These are phyloP conservation scores for Alitta virens DNA, from an alignment of 2,888 invertebrate species.

Conservation along the genomic window DNA sequence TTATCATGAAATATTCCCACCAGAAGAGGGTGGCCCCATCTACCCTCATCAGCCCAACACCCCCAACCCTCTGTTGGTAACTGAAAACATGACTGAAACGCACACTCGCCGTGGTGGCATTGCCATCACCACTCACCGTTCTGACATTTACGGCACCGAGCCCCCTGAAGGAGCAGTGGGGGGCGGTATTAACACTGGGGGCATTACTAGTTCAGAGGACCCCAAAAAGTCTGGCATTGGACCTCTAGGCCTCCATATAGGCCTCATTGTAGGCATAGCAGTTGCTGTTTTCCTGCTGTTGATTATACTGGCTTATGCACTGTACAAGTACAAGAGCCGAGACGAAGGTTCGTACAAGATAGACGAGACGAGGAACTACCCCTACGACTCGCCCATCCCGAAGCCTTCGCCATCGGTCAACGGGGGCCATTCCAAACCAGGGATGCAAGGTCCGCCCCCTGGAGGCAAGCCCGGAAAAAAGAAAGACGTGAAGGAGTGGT, in stretches of 20 bases:
- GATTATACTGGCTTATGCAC: conserved; percentile 77
- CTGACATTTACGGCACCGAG: background rate
- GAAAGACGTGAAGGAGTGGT: conserved; percentile 29
- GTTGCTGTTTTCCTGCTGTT: conserved; percentile 83
- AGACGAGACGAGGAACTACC: conserved; percentile 76
- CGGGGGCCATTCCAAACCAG: conserved; percentile 30
- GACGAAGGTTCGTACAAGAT: conserved; percentile 91
- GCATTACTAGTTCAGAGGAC: conserved; percentile 3
- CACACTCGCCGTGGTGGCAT: conserved; percentile 5
- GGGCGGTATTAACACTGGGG: background rate
- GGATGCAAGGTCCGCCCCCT: conserved; percentile 11
- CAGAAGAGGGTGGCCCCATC: background rate
- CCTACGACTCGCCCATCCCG: conserved; percentile 37
- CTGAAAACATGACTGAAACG: conserved; percentile 22
- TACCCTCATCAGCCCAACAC: conserved; percentile 3
- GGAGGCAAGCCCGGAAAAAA: conserved; percentile 11
- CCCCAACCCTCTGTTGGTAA: conserved; percentile 9
- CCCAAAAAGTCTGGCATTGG: conserved; percentile 14
- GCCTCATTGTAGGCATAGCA: conserved; percentile 80
- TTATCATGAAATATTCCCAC: background rate
- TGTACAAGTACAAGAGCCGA: conserved; percentile 60
- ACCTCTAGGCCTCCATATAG: conserved; percentile 34
- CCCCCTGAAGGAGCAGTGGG: background rate
- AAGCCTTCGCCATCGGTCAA: conserved; percentile 43
- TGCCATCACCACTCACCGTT: background rate